These are phyloP conservation scores for Pollenia griseotomentosa DNA, from an alignment of 2,888 invertebrate genomes.

Conservation along the genomic window DNA sequence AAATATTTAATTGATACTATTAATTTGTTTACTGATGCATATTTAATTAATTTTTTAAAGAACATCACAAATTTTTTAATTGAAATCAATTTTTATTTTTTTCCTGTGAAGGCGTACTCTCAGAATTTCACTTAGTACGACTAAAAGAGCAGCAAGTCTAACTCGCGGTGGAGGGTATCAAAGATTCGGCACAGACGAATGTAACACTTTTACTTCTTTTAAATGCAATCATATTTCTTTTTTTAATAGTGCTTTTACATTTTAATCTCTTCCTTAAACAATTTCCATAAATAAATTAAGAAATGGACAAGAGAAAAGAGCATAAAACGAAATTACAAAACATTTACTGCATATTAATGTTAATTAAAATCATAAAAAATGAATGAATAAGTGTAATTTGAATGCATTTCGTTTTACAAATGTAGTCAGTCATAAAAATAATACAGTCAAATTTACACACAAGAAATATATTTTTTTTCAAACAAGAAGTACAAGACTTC, in stretches of 20 bases:
- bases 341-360: constrained; percentile 32
- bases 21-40: too few relatives aligned
- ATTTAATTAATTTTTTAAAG: too few relatives aligned
- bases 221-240: not conserved
- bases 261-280: constrained; percentile 7
- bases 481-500: constrained; percentile 7
- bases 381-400: not conserved
- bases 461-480: not conserved
- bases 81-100: too few relatives aligned
- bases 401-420: constrained; percentile 46
- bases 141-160: too few relatives aligned
- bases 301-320: not conserved
- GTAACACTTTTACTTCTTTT: too few relatives aligned
- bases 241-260: not conserved
- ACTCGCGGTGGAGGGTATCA: too few relatives aligned
- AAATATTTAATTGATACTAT: too few relatives aligned
- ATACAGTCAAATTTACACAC: constrained; percentile 23
- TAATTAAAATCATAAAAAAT: constrained; percentile 37
- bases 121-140: too few relatives aligned
- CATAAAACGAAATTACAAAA: constrained; percentile 24
- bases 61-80: too few relatives aligned
- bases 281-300: not conserved
- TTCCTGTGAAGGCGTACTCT: too few relatives aligned
- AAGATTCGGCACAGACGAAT: too few relatives aligned
- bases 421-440: constrained; percentile 1